These are phyloP conservation scores for Acutogordius australiensis DNA, from an alignment of 2,888 invertebrate genomes.

Conservation along the genomic window DNA sequence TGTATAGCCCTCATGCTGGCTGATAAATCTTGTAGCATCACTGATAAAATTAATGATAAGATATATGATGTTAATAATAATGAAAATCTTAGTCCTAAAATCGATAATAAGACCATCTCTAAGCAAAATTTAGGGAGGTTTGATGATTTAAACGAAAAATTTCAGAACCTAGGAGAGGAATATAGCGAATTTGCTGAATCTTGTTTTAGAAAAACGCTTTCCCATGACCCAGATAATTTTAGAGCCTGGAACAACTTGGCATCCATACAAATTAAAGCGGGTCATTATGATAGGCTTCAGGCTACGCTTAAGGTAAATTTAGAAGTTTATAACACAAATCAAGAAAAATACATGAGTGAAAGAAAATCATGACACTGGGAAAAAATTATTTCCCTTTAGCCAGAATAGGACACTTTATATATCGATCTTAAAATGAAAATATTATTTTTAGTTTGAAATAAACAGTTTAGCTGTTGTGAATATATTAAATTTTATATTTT, in stretches of 20 bases:
- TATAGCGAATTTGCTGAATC: background rate
- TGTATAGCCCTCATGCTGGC: background rate
- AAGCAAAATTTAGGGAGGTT: too few species aligned
- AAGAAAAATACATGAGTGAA: too few species aligned
- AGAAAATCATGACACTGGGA: too few species aligned
- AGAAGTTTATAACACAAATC: too few species aligned
- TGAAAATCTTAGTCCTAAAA: background rate
- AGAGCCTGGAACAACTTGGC: slow-evolving; percentile 5
- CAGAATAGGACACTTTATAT: too few species aligned
- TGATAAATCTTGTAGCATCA: background rate
- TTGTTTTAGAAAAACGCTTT: background rate
- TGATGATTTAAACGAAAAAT: too few species aligned
- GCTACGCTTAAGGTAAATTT: background rate
- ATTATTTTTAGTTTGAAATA: too few species aligned
- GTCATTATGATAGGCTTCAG: background rate
- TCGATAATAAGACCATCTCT: background rate
- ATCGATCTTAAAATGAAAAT: too few species aligned
- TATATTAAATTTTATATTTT: too few species aligned
- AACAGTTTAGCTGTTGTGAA: too few species aligned
- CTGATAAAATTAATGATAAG: too few species aligned
- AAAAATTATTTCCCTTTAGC: too few species aligned
- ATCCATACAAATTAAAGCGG: background rate
- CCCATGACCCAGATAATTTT: background rate
- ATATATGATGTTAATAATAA: background rate
- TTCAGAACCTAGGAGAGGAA: background rate